These are phyloP conservation scores for Synanceia verrucosa DNA, from an alignment of 2,797 vertebrate genomes.

Conservation along the genomic window DNA sequence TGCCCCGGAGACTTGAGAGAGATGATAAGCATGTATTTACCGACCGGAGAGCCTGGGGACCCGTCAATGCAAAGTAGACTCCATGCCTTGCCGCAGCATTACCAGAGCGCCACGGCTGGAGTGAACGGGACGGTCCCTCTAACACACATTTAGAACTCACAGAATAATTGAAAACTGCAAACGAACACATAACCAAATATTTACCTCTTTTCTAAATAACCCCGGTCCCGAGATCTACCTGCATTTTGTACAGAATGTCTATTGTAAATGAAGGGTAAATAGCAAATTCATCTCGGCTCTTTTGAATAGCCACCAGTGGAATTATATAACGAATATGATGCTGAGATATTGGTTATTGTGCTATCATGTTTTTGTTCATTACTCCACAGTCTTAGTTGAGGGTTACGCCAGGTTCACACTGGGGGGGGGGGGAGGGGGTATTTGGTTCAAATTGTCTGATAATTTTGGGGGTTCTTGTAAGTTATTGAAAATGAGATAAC, in stretches of 20 bases:
- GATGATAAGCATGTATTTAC: constrained; percentile 99
- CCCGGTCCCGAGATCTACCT: constrained; percentile 81
- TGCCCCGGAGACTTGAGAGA: constrained; percentile 98
- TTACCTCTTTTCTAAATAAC: constrained; percentile 87
- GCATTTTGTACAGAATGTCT: constrained; percentile 93
- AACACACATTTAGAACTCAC: constrained; percentile 85
- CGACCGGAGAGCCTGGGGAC: constrained; percentile 91
- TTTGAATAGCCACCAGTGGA: constrained; percentile 73
- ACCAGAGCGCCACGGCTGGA: constrained; percentile 93
- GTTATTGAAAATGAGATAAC: constrained; percentile 78
- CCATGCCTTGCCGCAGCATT: constrained; percentile 95
- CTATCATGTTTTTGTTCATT: constrained; percentile 79
- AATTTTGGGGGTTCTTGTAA: constrained; percentile 71
- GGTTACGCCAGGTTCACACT: constrained; percentile 78
- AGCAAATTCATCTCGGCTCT: constrained; percentile 79
- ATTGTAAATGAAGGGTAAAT: constrained; percentile 87
- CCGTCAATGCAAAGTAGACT: constrained; percentile 92
- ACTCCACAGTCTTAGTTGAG: constrained; percentile 78
- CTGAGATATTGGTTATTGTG: constrained; percentile 86
- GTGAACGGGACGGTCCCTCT: constrained; percentile 97
- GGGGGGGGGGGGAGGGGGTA: constrained; percentile 16
- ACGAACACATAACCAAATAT: constrained; percentile 86
- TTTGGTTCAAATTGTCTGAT: constrained; percentile 73
- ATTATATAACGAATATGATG: constrained; percentile 77
- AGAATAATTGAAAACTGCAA: constrained; percentile 75